Evolutionary conservation across 2,888 invertebrate species (phyloP), one percentile per base, ranked within the genome.

Genomic region (Eristalinus sepulchralis): DNA sequence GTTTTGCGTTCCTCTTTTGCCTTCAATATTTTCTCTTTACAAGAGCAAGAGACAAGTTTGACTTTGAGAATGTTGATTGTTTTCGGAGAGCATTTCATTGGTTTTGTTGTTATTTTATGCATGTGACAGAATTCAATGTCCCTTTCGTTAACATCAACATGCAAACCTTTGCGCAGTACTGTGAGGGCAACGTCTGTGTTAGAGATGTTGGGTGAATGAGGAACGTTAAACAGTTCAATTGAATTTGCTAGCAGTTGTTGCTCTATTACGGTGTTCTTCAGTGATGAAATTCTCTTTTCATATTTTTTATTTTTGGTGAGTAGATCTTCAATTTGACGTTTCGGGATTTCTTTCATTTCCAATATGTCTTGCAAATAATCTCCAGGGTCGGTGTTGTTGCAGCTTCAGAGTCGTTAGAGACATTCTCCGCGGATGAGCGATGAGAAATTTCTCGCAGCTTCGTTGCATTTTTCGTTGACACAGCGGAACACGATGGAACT

Each of bases 101-200:
- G 63, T 63, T 63, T 63, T 17, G 36, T 63, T 63, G 63, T 34
- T 63, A 24, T 57, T 62, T 62, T 31, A 31, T 33, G 10, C 33
- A 62, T 33, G 17, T 62, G 62, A 62, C 62, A 33, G 62, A 62
- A 33, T 33, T 62, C 33, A n/a, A 62, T 62, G 62, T 53, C 53
- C 13, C 17, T 53, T 53, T 53, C 53, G 53, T 53, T 53, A 53
- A 53, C 53, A 53, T 53, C 53, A 53, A 53, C 17, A 53, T 53
- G 53, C 53, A 53, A 13, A 53, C 53, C 53, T 53, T 39, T 11
- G 9, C n/a, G 39, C 39, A 39, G 60, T 31, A 60, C 60, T 60
- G 27, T 60, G 10, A 60, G 60, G 31, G 60, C 60, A 60, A 60
- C n/a, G 31, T 60, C 31, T 9, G 60, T 60, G 31, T 60, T 10